A percentile compares a stretch with the other conserved stretches of the same genome.
Conservation (phyloP, 2,888 invertebrate species). For the Sipunculus nudus region DNA sequence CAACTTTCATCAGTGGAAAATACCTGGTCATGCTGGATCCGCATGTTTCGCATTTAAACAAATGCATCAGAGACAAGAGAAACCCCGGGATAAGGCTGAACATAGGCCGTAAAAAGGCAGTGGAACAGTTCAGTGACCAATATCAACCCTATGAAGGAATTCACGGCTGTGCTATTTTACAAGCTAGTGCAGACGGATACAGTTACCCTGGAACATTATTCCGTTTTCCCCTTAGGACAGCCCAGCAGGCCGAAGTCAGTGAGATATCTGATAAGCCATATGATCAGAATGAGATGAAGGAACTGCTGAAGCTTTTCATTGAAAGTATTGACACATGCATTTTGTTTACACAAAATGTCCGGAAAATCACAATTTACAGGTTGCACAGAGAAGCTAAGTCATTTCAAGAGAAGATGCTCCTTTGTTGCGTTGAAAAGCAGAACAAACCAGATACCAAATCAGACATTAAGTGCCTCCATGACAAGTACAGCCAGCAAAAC, state of each 20-base stretch:
- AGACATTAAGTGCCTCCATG: too few relatives aligned
- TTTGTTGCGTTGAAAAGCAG: too few relatives aligned
- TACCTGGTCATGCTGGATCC: constrained; percentile 59
- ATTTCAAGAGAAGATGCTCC: too few relatives aligned
- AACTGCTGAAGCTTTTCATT: constrained; percentile 45
- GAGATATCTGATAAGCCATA: constrained; percentile 50
- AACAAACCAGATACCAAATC: too few relatives aligned
- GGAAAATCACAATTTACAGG: constrained; percentile 43
- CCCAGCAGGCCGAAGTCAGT: constrained; percentile 34
- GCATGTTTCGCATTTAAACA: constrained; percentile 47
- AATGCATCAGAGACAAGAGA: constrained; percentile 32
- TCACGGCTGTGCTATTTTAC: constrained; percentile 45
- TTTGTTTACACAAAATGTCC: constrained; percentile 56
- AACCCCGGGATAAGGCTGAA: constrained; percentile 47
- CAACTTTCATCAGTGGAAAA: constrained; percentile 52
- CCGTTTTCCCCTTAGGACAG: constrained; percentile 43
- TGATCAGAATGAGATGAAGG: constrained; percentile 41
- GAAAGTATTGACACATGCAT: constrained; percentile 47
- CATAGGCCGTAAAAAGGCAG: constrained; percentile 33
- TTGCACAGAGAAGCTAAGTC: too few relatives aligned
- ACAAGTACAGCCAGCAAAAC: too few relatives aligned
- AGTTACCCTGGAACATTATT: constrained; percentile 43
- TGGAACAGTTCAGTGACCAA: constrained; percentile 45
- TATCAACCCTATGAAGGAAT: constrained; percentile 49
- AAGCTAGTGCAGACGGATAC: not conserved